Evolutionary conservation across 2,888 invertebrate genomes (phyloP), one percentile per base, ranked within the genome.

Genomic region (Pegoplata infirma): DNA sequence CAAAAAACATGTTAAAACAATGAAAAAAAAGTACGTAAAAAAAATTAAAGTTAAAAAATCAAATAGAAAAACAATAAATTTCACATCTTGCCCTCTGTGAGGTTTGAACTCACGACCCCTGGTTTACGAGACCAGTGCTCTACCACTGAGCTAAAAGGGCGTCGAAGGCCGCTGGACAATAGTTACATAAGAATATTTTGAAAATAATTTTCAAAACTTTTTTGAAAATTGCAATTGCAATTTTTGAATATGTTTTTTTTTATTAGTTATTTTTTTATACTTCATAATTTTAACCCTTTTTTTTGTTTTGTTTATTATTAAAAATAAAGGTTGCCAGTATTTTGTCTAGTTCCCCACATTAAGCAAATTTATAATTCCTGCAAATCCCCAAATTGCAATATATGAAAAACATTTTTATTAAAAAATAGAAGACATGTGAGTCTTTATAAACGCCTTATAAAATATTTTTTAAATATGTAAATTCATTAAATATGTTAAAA

Each of bases 101-200:
- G 86, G 84, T 84, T 86, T 85, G 85, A 86, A 85, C 86, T 86
- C 86, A 85, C 85, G 86, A 86, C 86, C 86, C 85, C 86, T 85
- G 86, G 85, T 85, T 86, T 86, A 86, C 85, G 85, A 86, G 86
- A 86, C 85, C 86, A 85, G 85, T 85, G 86, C 86, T 86, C 86
- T 86, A 84, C 86, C 86, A 85, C 86, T 86, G 85, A 86, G 85
- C 86, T 86, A 85, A 85, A 85, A 85, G 85, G 85, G 85, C 85
- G 28, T 25, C 58, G 51, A 12, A 14, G 10, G 7, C 36, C 44
- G 44, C 51, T 75, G 21, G 67, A 46, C 71, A 75, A 75, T 63
- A 51, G 16, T 51, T 3, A 0, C 16, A 40, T 67, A 71, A 23
- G 46, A 71, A 51, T 36, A 63, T 44, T 56, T 58, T 44, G 44